Evolutionary conservation across 2,113 vertebrate species (phyloP).

Genomic region (Lampris megalopsis): DNA sequence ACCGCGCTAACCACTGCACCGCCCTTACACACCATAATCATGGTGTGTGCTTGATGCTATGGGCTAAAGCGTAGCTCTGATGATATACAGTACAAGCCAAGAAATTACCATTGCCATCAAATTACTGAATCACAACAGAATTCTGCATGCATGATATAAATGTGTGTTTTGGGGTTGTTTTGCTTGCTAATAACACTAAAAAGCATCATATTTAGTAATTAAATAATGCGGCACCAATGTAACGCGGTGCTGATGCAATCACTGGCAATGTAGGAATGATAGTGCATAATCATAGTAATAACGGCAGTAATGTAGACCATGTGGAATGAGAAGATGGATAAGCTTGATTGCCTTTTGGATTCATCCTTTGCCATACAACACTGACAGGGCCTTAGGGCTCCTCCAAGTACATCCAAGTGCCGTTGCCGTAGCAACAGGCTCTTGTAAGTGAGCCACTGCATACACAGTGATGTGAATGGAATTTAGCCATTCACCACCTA

Average conservation of each 20-base stretch:
- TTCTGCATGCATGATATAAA: neutral
- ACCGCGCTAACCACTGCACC: no score
- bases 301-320: slow-evolving; percentile 16
- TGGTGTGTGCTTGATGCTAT: no score
- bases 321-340: slow-evolving; percentile 46
- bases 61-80: no score
- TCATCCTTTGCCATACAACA: slow-evolving; percentile 48
- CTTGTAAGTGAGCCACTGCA: slow-evolving; percentile 29
- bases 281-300: no score
- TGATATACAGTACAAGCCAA: no score
- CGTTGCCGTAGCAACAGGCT: slow-evolving; percentile 76
- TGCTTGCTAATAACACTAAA: slow-evolving; percentile 30
- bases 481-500: slow-evolving; percentile 15
- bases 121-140: slow-evolving; percentile 17
- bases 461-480: slow-evolving; percentile 55
- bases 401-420: slow-evolving; percentile 29
- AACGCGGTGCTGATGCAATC: no score
- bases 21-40: no score
- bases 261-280: no score
- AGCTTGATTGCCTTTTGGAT: slow-evolving; percentile 66
- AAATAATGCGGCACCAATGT: no score
- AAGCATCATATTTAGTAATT: slow-evolving; percentile 29
- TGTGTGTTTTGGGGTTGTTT: slow-evolving; percentile 4
- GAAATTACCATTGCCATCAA: slow-evolving; percentile 42
- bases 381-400: slow-evolving; percentile 52